Evolutionary conservation across 2,797 vertebrate genomes (phyloP).

Genomic region (Ctenopoma multispine): DNA sequence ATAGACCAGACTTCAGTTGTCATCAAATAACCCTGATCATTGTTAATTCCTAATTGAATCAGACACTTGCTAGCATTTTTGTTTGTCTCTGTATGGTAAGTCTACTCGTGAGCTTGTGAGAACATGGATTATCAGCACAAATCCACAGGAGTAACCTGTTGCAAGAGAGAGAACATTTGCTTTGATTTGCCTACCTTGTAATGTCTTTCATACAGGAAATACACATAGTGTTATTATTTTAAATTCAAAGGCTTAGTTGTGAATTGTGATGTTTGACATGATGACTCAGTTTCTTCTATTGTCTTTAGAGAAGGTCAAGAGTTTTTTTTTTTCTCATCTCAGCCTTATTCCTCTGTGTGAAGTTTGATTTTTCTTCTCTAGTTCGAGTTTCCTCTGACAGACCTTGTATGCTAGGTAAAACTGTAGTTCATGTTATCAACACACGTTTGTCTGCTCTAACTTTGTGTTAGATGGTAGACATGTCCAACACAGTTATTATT

Average conservation of each 20-base stretch:
- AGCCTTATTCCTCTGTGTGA: not conserved
- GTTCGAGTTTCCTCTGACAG: constrained; percentile 17
- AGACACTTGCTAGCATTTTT: not conserved
- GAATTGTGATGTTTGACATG: constrained; percentile 1
- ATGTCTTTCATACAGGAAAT: not conserved
- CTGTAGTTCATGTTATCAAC: constrained; percentile 6
- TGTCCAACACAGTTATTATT: constrained; percentile 13
- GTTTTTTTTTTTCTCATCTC: constrained; percentile 6
- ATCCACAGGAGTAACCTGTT: constrained; percentile 6
- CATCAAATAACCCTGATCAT: not conserved
- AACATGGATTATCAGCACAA: no score
- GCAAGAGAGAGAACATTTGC: constrained; percentile 31
- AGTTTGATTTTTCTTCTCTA: not conserved
- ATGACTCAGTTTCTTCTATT: not conserved
- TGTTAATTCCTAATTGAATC: not conserved
- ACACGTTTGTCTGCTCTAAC: constrained; percentile 23
- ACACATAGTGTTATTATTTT: constrained; percentile 15
- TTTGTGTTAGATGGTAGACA: constrained; percentile 9
- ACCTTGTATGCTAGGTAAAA: not conserved
- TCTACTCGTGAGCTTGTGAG: not conserved
- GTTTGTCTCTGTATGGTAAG: constrained; percentile 20
- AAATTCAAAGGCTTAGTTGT: not conserved
- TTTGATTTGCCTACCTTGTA: constrained; percentile 10
- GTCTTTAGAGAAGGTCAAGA: not conserved
- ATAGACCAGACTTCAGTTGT: not conserved